A percentile compares a stretch with the other conserved stretches of the same genome.
Evolutionary conservation across 2,888 invertebrate species (phyloP).

Genomic region (Stictocephala bisonia): DNA sequence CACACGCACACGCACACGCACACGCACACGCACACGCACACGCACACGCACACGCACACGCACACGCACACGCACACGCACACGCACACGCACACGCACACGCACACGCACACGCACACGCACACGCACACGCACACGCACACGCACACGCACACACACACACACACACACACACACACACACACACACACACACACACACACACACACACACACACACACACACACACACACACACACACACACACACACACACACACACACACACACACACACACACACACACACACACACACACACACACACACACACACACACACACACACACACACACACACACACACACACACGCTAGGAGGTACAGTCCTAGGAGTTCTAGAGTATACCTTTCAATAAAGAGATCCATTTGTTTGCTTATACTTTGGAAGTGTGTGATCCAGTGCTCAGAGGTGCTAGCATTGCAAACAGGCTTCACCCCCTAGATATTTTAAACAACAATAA

Average conservation of each 20-base stretch:
- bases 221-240: neutral
- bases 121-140: neutral
- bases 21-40: conserved; percentile 4
- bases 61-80: neutral
- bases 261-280: conserved; percentile 6
- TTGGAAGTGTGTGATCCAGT: no score
- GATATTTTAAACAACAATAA: no score
- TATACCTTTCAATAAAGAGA: no score
- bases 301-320: conserved; percentile 9
- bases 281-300: conserved; percentile 9
- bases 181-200: neutral
- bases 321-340: neutral
- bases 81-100: neutral
- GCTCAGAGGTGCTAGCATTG: no score
- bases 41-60: neutral
- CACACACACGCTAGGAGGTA: no score
- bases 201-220: neutral
- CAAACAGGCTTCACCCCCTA: no score
- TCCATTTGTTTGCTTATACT: no score
- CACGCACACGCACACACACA: neutral
- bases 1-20: neutral
- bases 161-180: conserved; percentile 4
- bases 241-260: neutral
- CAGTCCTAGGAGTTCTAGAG: no score
- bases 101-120: neutral